A percentile compares a stretch with the other conserved stretches of the same genome.
Conservation (phyloP, 2,797 vertebrate species). For the Pristis pectinata region DNA sequence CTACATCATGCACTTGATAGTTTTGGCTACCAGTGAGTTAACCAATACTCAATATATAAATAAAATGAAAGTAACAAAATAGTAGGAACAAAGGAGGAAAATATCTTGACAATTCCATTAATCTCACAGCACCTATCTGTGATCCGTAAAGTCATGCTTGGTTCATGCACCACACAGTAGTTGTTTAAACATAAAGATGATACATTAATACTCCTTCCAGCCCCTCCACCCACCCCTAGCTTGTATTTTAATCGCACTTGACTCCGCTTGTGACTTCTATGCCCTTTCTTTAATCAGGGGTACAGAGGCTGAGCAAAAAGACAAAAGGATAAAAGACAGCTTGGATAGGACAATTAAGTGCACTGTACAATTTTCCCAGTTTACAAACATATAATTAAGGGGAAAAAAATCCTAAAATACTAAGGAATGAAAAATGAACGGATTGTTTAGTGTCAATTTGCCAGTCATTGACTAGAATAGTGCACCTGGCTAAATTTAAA, state of each 20-base stretch:
- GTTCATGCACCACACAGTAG: constrained; percentile 68
- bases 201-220: constrained; percentile 66
- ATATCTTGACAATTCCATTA: constrained; percentile 47
- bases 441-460: constrained; percentile 68
- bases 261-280: constrained; percentile 74
- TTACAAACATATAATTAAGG: constrained; percentile 89
- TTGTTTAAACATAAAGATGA: constrained; percentile 69
- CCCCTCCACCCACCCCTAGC: constrained; percentile 49
- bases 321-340: constrained; percentile 60
- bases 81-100: constrained; percentile 50
- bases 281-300: constrained; percentile 73
- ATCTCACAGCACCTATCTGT: constrained; percentile 63
- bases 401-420: constrained; percentile 77
- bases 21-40: constrained; percentile 63
- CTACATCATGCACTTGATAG: constrained; percentile 73
- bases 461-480: constrained; percentile 77
- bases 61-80: constrained; percentile 36
- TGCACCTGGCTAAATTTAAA: constrained; percentile 63
- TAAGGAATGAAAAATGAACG: constrained; percentile 63
- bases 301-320: constrained; percentile 83
- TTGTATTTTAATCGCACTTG: constrained; percentile 78
- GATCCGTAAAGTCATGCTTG: constrained; percentile 62
- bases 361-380: constrained; percentile 98
- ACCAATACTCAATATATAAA: constrained; percentile 60
- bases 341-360: constrained; percentile 89